Conservation (phyloP, 1,140 invertebrate genomes). For the Mercenaria mercenaria region DNA sequence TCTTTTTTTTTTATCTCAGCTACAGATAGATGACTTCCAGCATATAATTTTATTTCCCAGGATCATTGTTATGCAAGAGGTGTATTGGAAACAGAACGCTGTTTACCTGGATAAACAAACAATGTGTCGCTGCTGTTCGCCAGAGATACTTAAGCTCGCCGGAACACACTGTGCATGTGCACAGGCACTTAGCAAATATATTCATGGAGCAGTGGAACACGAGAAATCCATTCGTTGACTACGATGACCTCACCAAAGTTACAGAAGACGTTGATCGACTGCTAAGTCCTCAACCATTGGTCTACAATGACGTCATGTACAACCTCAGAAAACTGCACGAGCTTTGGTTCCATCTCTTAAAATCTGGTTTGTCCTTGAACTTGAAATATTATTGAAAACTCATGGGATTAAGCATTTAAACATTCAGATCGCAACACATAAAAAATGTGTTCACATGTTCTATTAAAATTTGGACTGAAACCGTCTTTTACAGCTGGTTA, state of each 20-base stretch:
- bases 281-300: conserved; percentile 76
- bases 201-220: conserved; percentile 76
- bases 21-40: too few relatives aligned
- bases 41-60: conserved; percentile 53
- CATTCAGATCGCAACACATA: too few relatives aligned
- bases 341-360: conserved; percentile 85
- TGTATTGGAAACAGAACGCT: conserved; percentile 60
- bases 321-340: conserved; percentile 83
- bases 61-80: conserved; percentile 49
- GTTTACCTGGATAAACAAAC: conserved; percentile 55
- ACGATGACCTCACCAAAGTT: conserved; percentile 57
- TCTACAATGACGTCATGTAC: conserved; percentile 78
- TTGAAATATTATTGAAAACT: too few relatives aligned
- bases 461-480: too few relatives aligned
- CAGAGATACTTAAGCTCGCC: conserved; percentile 72
- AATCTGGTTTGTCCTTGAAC: conserved; percentile 76
- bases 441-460: too few relatives aligned
- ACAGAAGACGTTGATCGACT: conserved; percentile 62
- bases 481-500: too few relatives aligned
- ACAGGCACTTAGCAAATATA: conserved; percentile 73
- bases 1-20: too few relatives aligned
- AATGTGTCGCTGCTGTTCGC: conserved; percentile 68
- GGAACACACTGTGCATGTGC: conserved; percentile 60
- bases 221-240: conserved; percentile 66
- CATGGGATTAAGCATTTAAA: too few relatives aligned